These are phyloP conservation scores for Acronicta aceris DNA, from an alignment of 2,888 invertebrate species.

Conservation along the genomic window DNA sequence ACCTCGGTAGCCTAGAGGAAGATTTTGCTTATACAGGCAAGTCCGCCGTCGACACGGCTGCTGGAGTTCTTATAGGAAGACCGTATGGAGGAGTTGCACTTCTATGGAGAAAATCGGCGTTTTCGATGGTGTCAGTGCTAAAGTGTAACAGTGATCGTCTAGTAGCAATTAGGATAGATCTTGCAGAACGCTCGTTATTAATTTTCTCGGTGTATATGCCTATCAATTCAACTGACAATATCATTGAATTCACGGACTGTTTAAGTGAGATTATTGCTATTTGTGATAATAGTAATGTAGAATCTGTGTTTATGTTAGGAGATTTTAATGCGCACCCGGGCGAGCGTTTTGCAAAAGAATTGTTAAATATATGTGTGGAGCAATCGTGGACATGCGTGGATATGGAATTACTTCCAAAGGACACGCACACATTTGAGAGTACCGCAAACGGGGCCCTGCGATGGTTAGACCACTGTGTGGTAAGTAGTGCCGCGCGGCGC, in stretches of 20 bases:
- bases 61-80: neutral
- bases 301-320: slow-evolving; percentile 32
- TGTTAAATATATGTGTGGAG: slow-evolving; percentile 13
- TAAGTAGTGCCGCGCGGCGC: slow-evolving; percentile 8
- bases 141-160: neutral
- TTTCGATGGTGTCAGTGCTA: neutral
- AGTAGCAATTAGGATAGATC: neutral
- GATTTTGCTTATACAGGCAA: neutral
- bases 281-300: slow-evolving; percentile 30
- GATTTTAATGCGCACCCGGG: too few species aligned
- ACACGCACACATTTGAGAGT: slow-evolving; percentile 11
- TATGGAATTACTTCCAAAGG: neutral
- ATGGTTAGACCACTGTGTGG: slow-evolving; percentile 17
- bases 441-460: slow-evolving; percentile 5
- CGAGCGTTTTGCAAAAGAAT: slow-evolving; percentile 21
- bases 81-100: neutral
- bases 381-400: slow-evolving; percentile 16
- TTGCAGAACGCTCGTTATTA: slow-evolving; percentile 17
- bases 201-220: slow-evolving; percentile 42
- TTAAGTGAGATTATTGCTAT: slow-evolving; percentile 34
- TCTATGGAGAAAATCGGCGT: neutral
- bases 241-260: too few species aligned
- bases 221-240: slow-evolving; percentile 6
- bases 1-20: too few species aligned
- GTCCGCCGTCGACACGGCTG: neutral